These are phyloP conservation scores for Aplocera efformata DNA, from an alignment of 2,888 invertebrate species.

Conservation along the genomic window DNA sequence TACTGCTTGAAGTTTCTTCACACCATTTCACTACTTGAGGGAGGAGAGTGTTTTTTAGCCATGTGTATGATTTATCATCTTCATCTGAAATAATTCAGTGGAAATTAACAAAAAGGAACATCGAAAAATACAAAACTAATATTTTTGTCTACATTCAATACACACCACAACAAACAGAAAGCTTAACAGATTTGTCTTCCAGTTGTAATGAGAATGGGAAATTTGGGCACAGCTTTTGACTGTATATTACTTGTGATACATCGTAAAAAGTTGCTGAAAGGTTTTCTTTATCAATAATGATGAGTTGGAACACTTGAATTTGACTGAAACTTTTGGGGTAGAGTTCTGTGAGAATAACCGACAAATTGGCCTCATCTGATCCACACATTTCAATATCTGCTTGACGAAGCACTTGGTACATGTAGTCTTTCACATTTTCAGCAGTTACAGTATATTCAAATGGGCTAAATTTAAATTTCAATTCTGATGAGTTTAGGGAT, in stretches of 20 bases:
- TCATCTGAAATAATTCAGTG: constrained; percentile 41
- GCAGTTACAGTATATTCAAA: constrained; percentile 25
- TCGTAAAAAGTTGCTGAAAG: constrained; percentile 67
- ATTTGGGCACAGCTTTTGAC: constrained; percentile 63
- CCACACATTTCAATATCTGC: constrained; percentile 25
- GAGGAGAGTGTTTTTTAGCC: constrained; percentile 80
- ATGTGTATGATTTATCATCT: constrained; percentile 53
- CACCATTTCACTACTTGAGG: constrained; percentile 84
- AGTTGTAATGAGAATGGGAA: constrained; percentile 73
- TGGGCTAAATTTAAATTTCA: constrained; percentile 26
- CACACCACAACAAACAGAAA: constrained; percentile 63
- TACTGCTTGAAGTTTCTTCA: constrained; percentile 49
- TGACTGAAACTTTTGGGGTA: constrained; percentile 58
- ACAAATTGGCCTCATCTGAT: constrained; percentile 25
- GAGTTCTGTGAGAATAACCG: constrained; percentile 54
- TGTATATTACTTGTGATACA: constrained; percentile 51
- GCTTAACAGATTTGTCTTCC: constrained; percentile 49
- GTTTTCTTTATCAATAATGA: constrained; percentile 58
- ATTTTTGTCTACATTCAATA: constrained; percentile 7
- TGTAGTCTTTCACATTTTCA: constrained; percentile 29
- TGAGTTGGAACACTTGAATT: constrained; percentile 54
- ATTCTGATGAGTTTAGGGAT: constrained; percentile 17
- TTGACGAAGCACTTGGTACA: constrained; percentile 23
- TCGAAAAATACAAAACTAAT: not conserved
- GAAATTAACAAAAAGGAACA: too few species aligned